These are phyloP conservation scores for Cliona cf. orientalis DNA, from an alignment of 37 sponge, comb jelly and placozoan genomes.

Conservation along the genomic window DNA sequence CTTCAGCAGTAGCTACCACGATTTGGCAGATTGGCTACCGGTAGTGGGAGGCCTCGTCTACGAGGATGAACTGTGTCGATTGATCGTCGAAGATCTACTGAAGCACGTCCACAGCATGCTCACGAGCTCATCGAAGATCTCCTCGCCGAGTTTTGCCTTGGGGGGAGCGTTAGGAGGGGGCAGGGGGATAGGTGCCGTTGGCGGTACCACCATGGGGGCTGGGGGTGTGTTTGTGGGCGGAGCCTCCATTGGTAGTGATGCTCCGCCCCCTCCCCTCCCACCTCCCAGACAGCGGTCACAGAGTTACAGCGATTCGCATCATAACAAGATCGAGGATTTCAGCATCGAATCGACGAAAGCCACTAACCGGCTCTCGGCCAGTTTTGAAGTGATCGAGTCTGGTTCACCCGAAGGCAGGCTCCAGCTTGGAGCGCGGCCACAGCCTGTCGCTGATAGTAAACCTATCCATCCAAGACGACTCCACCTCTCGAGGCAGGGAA, in stretches of 20 bases:
- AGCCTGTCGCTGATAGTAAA: slow-evolving; percentile 2
- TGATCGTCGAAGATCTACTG: slow-evolving; percentile 65
- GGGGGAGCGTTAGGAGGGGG: too few species aligned
- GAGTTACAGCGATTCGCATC: slow-evolving; percentile 9
- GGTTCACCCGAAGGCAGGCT: slow-evolving; percentile 26
- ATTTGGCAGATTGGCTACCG: slow-evolving; percentile 43
- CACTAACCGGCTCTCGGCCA: slow-evolving; percentile 22
- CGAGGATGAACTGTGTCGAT: slow-evolving; percentile 61
- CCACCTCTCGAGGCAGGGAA: too few species aligned
- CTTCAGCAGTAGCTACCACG: slow-evolving; percentile 6
- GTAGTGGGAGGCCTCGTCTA: slow-evolving; percentile 26
- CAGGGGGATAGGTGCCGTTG: background rate
- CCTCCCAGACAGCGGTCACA: slow-evolving; percentile 10
- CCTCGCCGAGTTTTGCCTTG: background rate
- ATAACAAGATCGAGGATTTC: background rate
- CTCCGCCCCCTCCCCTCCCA: slow-evolving; percentile 37
- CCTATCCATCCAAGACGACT: too few species aligned
- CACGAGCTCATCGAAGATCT: background rate
- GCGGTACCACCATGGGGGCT: background rate
- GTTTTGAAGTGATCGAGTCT: slow-evolving; percentile 39
- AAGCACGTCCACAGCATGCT: slow-evolving; percentile 21
- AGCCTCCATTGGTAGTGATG: background rate
- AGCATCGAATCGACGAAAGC: background rate
- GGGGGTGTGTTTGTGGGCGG: background rate
- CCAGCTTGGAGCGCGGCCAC: slow-evolving; percentile 20